Conservation (phyloP, 1,140 invertebrate genomes). For the Drosophila azteca region DNA sequence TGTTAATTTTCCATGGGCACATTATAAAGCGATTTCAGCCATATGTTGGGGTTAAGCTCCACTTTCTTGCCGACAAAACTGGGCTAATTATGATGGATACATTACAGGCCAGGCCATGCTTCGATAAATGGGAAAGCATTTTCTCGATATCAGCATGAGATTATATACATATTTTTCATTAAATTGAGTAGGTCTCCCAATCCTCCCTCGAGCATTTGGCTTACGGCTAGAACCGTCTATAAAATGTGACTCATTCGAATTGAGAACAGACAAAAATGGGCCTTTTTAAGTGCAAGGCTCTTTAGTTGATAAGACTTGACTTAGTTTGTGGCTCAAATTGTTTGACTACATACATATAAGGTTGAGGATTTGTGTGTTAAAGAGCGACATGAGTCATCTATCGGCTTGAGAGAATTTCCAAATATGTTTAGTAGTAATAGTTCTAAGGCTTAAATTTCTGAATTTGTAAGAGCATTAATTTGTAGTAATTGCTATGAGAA, state of each 20-base stretch:
- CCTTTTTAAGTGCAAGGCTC: not conserved
- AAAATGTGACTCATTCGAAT: conserved; percentile 5
- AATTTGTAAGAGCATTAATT: too few species aligned
- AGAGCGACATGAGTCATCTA: conserved; percentile 19
- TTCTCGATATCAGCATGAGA: conserved; percentile 25
- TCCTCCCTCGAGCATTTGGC: conserved; percentile 2
- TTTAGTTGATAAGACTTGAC: conserved; percentile 7
- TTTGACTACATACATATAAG: conserved; percentile 2
- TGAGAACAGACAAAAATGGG: not conserved
- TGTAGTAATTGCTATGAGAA: too few species aligned
- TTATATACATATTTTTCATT: conserved; percentile 11
- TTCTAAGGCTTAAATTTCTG: too few species aligned
- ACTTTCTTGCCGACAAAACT: conserved; percentile 64
- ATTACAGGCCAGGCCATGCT: conserved; percentile 54
- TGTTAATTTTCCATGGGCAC: conserved; percentile 72
- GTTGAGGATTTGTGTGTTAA: not conserved
- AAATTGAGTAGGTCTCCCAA: not conserved
- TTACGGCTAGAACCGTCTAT: not conserved
- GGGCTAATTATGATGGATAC: conserved; percentile 71
- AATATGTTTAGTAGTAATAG: not conserved
- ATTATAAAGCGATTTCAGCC: conserved; percentile 75
- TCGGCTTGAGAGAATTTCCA: not conserved
- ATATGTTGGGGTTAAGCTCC: conserved; percentile 72
- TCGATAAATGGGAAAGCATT: conserved; percentile 31
- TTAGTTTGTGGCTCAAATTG: conserved; percentile 4